These are phyloP conservation scores for Pandemis heparana DNA, from an alignment of 2,888 invertebrate genomes.

Conservation along the genomic window DNA sequence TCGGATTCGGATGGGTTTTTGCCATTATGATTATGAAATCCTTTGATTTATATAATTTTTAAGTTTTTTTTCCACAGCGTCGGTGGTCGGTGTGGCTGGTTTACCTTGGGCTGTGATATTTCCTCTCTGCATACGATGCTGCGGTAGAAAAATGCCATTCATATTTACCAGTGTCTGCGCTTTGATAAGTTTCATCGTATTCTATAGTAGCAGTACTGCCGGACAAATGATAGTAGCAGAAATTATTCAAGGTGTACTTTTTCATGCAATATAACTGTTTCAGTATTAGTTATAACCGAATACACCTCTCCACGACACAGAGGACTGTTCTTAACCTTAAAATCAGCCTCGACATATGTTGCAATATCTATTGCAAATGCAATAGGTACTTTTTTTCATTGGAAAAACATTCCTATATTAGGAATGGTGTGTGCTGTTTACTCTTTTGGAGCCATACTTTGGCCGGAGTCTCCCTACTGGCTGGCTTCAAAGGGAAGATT, in stretches of 20 bases:
- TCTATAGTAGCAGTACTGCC: constrained; percentile 47
- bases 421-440: constrained; percentile 45
- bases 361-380: constrained; percentile 54
- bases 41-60: background rate
- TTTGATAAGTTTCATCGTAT: constrained; percentile 46
- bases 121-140: background rate
- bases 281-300: constrained; percentile 52
- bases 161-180: constrained; percentile 48
- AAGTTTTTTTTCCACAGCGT: background rate
- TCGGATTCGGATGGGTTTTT: too few species aligned
- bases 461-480: constrained; percentile 50
- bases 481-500: constrained; percentile 48
- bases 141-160: constrained; percentile 54
- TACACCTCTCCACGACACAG: constrained; percentile 54
- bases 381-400: constrained; percentile 51
- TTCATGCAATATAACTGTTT: constrained; percentile 49
- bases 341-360: constrained; percentile 52
- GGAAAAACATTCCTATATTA: constrained; percentile 46
- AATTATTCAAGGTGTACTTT: constrained; percentile 52
- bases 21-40: too few species aligned
- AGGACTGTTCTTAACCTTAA: constrained; percentile 56
- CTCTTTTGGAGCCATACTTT: constrained; percentile 44
- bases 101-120: constrained; percentile 6
- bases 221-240: constrained; percentile 51
- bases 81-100: background rate